These are phyloP conservation scores for Sphinx pinastri DNA, from an alignment of 2,888 invertebrate genomes.

Conservation along the genomic window DNA sequence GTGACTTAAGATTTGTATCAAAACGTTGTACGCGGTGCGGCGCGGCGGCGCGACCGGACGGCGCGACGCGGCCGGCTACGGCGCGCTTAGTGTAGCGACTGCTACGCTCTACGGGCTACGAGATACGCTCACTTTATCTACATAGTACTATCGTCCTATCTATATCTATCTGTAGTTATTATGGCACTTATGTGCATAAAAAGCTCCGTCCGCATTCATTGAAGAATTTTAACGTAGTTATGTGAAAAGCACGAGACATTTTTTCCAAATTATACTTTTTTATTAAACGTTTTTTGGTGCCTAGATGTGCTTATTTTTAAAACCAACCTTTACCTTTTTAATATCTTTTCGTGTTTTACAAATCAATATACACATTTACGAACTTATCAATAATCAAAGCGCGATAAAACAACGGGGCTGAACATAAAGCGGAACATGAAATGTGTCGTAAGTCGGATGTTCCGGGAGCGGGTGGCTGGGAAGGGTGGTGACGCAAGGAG, in stretches of 20 bases:
- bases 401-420: slow-evolving; percentile 33
- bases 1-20: background rate
- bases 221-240: background rate
- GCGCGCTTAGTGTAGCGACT: slow-evolving; percentile 61
- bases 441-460: slow-evolving; percentile 40
- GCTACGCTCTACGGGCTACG: slow-evolving; percentile 61
- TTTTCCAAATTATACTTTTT: background rate
- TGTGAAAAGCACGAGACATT: background rate
- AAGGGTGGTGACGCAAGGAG: slow-evolving; percentile 37
- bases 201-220: slow-evolving; percentile 1
- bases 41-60: slow-evolving; percentile 28
- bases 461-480: slow-evolving; percentile 32
- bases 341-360: too few species aligned
- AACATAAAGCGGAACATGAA: slow-evolving; percentile 48
- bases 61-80: slow-evolving; percentile 51
- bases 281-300: background rate
- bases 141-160: background rate
- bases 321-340: background rate
- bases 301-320: background rate
- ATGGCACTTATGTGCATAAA: slow-evolving; percentile 3
- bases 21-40: background rate
- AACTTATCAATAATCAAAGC: slow-evolving; percentile 30
- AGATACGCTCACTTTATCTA: slow-evolving; percentile 17
- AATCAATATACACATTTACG: slow-evolving; percentile 4
- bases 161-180: background rate